Base-by-base conservation (phyloP, 2,888 invertebrate species). In the Melikaiella ostensackeni region DNA sequence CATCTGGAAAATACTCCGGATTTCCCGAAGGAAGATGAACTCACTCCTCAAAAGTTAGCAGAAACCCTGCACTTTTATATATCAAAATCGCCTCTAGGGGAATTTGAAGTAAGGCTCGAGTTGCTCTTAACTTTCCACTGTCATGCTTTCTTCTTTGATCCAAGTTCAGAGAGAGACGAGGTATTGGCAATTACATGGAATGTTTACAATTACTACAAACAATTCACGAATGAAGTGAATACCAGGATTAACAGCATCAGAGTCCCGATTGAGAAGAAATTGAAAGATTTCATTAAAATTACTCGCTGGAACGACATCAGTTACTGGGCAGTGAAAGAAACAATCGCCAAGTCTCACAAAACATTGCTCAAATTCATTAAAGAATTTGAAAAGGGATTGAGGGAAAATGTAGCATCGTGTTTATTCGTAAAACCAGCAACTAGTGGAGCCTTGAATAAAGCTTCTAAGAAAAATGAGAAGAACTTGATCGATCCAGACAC, bases 271-370 rank as follows among this genome's bases (percentile, higher is more conserved):
- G 98, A 98, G 88, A 98, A 97, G 92, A 96, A 98, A 90, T 91
- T 99, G 16, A 96, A 96, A 84, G 98, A 98, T 84, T 98, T 97
- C 89, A 96, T 99, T 0, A 98, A 98, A 91, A 98, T 99, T 76
- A 97, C 97, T 74, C 94, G 97, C 57, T 99, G 99, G 97, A 97
- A 96, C 86, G 99, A 99, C 88, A 94, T 97, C 19, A 99, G 96
- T 87, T 98, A 98, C 90, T 98, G 97, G 95, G 96, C 98, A 46
- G 95, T 99, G 76, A 97, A 97, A 85, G 96, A 96, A 83, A 96
- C 97, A 0, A 95, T 98, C 0, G 95, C 96, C 59, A 97, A 97
- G 88, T 96, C 97, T 0, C 98, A 98, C 89, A 95, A 96, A 81
- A 96, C 95, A 27, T 92, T 99, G 13, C 96, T 97, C 89, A 98